Evolutionary conservation across 2,888 invertebrate genomes (phyloP).

Genomic region (Carterocephalus palaemon): DNA sequence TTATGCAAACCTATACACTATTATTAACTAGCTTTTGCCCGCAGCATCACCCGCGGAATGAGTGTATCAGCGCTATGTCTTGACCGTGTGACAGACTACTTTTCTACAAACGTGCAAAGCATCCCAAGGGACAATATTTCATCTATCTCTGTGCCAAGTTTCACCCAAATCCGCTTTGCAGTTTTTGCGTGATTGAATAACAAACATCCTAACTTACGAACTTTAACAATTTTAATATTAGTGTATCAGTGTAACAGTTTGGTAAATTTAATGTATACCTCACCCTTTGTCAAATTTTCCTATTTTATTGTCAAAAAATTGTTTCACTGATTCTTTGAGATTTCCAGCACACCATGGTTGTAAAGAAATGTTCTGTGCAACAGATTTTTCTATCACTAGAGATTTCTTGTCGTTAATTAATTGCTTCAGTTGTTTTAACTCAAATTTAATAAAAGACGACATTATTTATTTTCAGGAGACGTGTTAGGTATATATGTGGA

Average conservation of each 20-base stretch:
- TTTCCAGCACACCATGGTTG: slow-evolving; percentile 82
- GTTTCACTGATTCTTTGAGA: slow-evolving; percentile 77
- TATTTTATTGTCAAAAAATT: slow-evolving; percentile 78
- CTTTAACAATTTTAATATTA: no score
- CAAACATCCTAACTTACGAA: not conserved
- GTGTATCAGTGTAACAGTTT: not conserved
- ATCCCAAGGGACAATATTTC: no score
- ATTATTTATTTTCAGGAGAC: no score
- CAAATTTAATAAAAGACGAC: slow-evolving; percentile 74
- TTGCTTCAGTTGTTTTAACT: slow-evolving; percentile 72
- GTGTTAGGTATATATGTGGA: not conserved
- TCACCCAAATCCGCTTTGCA: no score
- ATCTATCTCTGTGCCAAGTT: not conserved
- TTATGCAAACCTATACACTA: no score
- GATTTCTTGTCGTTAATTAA: slow-evolving; percentile 78
- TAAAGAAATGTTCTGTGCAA: slow-evolving; percentile 78
- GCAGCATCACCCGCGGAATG: no score
- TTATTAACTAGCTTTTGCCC: no score
- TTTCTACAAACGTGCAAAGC: no score
- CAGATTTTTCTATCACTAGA: slow-evolving; percentile 76
- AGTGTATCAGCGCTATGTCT: no score
- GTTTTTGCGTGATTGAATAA: no score
- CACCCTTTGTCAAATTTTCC: slow-evolving; percentile 82
- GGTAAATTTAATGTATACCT: slow-evolving; percentile 40
- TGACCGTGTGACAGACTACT: no score